phyloP scores from a whole-genome alignment of 2,888 invertebrate genomes.

The Andricus quercusramuli region DNA sequence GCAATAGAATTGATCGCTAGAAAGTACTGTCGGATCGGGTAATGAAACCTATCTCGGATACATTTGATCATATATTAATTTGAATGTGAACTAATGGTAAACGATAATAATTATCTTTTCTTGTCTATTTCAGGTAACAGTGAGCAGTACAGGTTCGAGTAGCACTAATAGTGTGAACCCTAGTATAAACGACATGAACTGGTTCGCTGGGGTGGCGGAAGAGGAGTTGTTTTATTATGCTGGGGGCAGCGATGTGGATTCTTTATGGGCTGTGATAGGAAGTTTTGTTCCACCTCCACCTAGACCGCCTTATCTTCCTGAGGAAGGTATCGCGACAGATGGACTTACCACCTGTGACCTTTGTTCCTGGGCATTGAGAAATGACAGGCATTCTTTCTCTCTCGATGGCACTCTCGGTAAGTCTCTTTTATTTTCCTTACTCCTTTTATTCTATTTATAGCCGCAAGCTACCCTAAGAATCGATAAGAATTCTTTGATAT shows the following conservation, averaged over 20 bases:
- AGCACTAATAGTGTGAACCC: slow-evolving; percentile 67
- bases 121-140: slow-evolving; percentile 65
- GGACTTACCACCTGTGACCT: slow-evolving; percentile 87
- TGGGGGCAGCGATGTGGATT: slow-evolving; percentile 74
- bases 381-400: slow-evolving; percentile 81
- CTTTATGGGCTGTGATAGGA: slow-evolving; percentile 76
- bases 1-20: no score
- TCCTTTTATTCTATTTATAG: neutral
- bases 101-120: neutral
- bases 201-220: slow-evolving; percentile 77
- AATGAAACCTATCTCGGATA: no score
- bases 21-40: no score
- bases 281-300: slow-evolving; percentile 86
- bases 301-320: slow-evolving; percentile 83
- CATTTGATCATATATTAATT: no score
- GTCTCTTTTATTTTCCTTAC: slow-evolving; percentile 70
- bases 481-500: neutral
- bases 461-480: neutral
- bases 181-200: slow-evolving; percentile 74
- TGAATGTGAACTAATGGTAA: no score
- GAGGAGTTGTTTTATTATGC: slow-evolving; percentile 76
- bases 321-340: slow-evolving; percentile 83
- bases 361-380: slow-evolving; percentile 86
- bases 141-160: slow-evolving; percentile 64
- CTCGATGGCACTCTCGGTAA: slow-evolving; percentile 83